These are phyloP conservation scores for Microchrysa polita DNA, from an alignment of 2,888 invertebrate species.

Conservation along the genomic window DNA sequence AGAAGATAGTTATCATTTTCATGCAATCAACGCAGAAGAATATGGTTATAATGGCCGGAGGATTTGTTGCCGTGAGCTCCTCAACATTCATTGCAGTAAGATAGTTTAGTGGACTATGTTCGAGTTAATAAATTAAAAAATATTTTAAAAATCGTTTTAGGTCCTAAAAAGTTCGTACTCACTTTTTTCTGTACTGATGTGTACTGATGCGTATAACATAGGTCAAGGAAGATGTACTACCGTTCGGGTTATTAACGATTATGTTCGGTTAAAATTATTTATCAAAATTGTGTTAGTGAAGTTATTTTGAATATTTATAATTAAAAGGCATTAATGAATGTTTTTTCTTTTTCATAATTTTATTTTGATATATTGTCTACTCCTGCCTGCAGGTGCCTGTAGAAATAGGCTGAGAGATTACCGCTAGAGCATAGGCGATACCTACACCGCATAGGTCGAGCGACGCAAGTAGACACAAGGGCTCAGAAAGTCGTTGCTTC, in stretches of 20 bases:
- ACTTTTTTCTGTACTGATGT: conserved; percentile 34
- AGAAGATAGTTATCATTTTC: conserved; percentile 64
- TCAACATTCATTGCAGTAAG: conserved; percentile 67
- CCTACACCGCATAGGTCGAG: too few species aligned
- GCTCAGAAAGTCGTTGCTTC: too few species aligned
- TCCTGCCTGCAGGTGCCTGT: too few species aligned
- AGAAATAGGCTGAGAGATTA: too few species aligned
- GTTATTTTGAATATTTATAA: too few species aligned
- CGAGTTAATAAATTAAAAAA: neutral
- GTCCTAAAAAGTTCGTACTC: conserved; percentile 40
- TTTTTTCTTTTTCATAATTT: too few species aligned
- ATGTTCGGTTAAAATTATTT: neutral
- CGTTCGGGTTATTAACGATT: neutral
- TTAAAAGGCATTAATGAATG: too few species aligned
- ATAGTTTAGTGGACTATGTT: neutral
- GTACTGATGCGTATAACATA: conserved; percentile 15
- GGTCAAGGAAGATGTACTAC: neutral
- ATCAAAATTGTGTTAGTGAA: too few species aligned
- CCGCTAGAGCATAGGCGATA: too few species aligned
- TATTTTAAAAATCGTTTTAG: neutral
- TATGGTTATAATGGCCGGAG: conserved; percentile 67
- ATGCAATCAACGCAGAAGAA: conserved; percentile 67
- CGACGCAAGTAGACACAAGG: too few species aligned
- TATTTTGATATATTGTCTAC: too few species aligned
- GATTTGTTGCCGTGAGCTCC: conserved; percentile 66